phyloP scores from a whole-genome alignment of 2,113 vertebrate species.

The Trematocara unimaculatum region DNA sequence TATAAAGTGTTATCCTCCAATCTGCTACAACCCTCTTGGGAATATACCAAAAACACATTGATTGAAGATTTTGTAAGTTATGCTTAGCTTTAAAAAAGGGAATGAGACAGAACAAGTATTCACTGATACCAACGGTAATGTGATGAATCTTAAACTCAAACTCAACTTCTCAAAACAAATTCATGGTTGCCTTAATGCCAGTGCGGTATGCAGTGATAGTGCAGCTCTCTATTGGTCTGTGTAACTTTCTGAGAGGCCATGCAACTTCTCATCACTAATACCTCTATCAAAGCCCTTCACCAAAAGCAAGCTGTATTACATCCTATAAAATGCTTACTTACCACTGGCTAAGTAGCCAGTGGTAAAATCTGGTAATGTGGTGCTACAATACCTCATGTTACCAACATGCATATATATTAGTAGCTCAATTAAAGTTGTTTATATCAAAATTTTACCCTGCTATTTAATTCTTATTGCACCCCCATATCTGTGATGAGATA shows the following conservation, averaged over 20 bases:
- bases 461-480: constrained; percentile 41
- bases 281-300: neutral
- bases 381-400: neutral
- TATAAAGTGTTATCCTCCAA: neutral
- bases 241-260: neutral
- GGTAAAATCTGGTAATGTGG: neutral
- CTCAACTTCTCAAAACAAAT: neutral
- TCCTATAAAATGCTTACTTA: neutral
- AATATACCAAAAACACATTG: neutral
- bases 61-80: neutral
- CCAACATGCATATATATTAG: neutral
- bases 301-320: neutral
- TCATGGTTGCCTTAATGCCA: neutral
- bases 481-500: constrained; percentile 53
- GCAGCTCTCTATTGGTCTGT: neutral
- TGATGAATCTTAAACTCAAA: neutral
- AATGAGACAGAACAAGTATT: neutral
- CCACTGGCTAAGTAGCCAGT: neutral
- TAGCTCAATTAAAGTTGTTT: neutral
- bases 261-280: neutral
- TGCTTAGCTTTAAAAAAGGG: neutral
- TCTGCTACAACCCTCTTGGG: neutral
- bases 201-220: neutral
- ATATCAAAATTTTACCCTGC: constrained; percentile 10
- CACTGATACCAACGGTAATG: neutral